These are phyloP conservation scores for Porites rus DNA, from an alignment of 92 coral and sea anemone genomes.

Conservation along the genomic window DNA sequence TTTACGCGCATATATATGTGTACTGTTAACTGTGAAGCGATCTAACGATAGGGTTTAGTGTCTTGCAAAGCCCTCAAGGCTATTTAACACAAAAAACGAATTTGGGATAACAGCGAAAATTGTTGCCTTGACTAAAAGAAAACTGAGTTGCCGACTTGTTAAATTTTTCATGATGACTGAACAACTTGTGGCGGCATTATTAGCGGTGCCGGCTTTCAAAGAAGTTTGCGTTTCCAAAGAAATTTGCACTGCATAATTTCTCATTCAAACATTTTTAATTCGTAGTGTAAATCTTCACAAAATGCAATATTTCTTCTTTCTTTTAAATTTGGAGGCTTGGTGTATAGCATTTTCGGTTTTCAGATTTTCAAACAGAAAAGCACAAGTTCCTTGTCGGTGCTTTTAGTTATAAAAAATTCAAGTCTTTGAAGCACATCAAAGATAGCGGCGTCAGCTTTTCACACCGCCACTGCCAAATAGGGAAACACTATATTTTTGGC, in stretches of 20 bases:
- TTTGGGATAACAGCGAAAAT: neutral
- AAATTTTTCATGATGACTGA: constrained; percentile 34
- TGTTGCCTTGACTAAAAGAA: constrained; percentile 27
- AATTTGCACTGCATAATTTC: constrained; percentile 33
- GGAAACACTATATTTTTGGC: neutral
- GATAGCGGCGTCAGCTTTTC: neutral
- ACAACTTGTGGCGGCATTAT: constrained; percentile 41
- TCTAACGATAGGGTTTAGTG: too few species aligned
- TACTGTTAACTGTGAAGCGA: neutral
- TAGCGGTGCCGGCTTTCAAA: constrained; percentile 8
- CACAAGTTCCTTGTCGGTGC: neutral
- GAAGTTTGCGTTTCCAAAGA: constrained; percentile 11
- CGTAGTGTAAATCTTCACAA: neutral
- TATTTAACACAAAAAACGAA: neutral
- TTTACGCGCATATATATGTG: neutral
- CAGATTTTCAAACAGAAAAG: neutral
- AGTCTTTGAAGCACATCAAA: constrained; percentile 1
- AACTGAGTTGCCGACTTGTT: constrained; percentile 42
- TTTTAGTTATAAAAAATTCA: neutral
- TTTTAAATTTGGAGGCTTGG: neutral
- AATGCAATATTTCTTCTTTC: neutral
- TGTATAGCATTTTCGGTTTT: neutral
- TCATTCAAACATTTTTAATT: constrained; percentile 4
- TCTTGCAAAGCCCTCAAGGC: too few species aligned
- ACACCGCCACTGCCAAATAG: neutral